phyloP scores from a whole-genome alignment of 2,797 vertebrate species.

The Myotis findleyi region DNA sequence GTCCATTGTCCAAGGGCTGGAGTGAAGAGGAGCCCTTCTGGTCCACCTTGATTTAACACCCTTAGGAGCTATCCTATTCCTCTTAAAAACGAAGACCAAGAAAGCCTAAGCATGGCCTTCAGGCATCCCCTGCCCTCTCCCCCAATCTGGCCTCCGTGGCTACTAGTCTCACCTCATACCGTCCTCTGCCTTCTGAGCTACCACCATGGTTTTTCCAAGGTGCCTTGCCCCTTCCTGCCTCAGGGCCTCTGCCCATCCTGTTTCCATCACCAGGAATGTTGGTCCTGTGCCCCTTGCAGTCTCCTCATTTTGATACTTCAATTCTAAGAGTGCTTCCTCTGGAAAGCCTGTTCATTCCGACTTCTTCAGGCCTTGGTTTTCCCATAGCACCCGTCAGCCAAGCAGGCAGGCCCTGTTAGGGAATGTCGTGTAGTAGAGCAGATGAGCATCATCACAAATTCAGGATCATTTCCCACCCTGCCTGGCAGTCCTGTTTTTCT shows the following conservation, averaged over 20 bases:
- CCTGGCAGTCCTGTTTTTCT: conserved; percentile 44
- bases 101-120: neutral
- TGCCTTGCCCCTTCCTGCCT: conserved; percentile 24
- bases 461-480: neutral
- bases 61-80: neutral
- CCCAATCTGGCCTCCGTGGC: neutral
- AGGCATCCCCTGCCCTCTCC: no score
- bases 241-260: neutral
- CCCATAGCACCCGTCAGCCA: neutral
- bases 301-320: neutral
- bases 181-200: conserved; percentile 26
- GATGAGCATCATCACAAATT: neutral
- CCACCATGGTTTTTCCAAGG: conserved; percentile 40
- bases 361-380: neutral
- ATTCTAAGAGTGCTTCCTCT: conserved; percentile 37
- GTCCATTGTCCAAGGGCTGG: conserved; percentile 11
- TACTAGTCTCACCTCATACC: neutral
- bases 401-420: neutral
- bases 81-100: conserved; percentile 64
- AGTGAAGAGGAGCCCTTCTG: conserved; percentile 16
- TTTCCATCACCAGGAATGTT: conserved; percentile 46
- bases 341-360: neutral
- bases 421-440: neutral
- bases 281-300: neutral
- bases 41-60: conserved; percentile 27